These are phyloP conservation scores for Scaptomyza caliginosa DNA, from an alignment of 2,888 invertebrate genomes.

Conservation along the genomic window DNA sequence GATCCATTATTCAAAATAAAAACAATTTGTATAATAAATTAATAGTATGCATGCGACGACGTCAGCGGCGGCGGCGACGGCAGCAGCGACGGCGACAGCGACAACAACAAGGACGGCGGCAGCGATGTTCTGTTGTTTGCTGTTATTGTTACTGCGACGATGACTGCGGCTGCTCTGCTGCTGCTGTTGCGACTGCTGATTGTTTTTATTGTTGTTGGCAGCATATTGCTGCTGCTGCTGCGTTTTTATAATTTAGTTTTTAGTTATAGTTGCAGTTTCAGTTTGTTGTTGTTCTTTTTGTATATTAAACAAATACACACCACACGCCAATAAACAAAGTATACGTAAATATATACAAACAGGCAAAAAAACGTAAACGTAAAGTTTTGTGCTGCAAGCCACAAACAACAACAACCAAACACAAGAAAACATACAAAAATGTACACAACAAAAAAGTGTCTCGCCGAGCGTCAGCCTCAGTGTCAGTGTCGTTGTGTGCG, in stretches of 20 bases:
- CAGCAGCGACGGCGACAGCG: constrained; percentile 33
- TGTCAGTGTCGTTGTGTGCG: constrained; percentile 39
- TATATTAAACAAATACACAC: constrained; percentile 48
- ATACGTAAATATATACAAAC: constrained; percentile 46
- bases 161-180: constrained; percentile 35
- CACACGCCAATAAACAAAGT: constrained; percentile 55
- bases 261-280: constrained; percentile 8
- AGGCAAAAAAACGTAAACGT: constrained; percentile 54
- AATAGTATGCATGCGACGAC: constrained; percentile 81
- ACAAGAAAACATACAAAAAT: constrained; percentile 59
- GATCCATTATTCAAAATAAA: constrained; percentile 88
- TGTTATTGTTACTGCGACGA: constrained; percentile 33
- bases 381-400: constrained; percentile 47
- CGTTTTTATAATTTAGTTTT: constrained; percentile 29
- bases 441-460: constrained; percentile 63
- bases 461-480: constrained; percentile 56
- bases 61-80: constrained; percentile 56
- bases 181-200: constrained; percentile 48
- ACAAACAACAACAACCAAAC: constrained; percentile 52
- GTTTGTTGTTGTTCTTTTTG: constrained; percentile 16
- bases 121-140: constrained; percentile 45
- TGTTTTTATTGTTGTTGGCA: constrained; percentile 62
- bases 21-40: constrained; percentile 82
- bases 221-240: constrained; percentile 64
- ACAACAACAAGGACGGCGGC: constrained; percentile 29